phyloP scores from a whole-genome alignment of 2,797 vertebrate species.

The Myotis daubentonii region DNA sequence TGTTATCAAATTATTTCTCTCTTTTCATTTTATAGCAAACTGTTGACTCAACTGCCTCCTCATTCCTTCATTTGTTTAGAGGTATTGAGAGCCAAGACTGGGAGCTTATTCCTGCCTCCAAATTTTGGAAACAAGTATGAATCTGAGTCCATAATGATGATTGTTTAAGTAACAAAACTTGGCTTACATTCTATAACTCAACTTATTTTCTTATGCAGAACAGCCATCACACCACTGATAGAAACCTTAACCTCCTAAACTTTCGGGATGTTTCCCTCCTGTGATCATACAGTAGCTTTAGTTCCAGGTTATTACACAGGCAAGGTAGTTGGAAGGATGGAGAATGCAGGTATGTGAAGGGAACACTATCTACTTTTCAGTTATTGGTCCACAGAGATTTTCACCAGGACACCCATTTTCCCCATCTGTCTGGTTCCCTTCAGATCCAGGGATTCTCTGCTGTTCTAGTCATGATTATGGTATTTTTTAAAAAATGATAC shows the following conservation, averaged over 20 bases:
- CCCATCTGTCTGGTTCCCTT: not conserved
- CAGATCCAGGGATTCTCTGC: conserved; percentile 3
- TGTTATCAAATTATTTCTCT: not conserved
- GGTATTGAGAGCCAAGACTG: not conserved
- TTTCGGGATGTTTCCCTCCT: not conserved
- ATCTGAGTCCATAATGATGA: not conserved
- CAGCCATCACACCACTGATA: not conserved
- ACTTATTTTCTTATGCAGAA: not conserved
- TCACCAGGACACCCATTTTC: not conserved
- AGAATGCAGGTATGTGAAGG: not conserved
- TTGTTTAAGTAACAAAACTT: not conserved
- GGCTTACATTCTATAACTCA: not conserved
- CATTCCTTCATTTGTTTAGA: not conserved
- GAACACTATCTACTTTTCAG: not conserved
- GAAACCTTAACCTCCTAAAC: not conserved
- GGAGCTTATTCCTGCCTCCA: not conserved
- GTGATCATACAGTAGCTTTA: not conserved
- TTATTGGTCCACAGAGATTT: not conserved
- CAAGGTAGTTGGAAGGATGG: not conserved
- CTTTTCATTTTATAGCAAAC: conserved; percentile 29
- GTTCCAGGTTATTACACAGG: not conserved
- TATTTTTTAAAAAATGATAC: not conserved
- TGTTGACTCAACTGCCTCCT: not conserved
- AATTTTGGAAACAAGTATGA: not conserved
- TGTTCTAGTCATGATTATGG: not conserved